These are phyloP conservation scores for Tetragonula carbonaria DNA, from an alignment of 2,888 invertebrate species.

Conservation along the genomic window DNA sequence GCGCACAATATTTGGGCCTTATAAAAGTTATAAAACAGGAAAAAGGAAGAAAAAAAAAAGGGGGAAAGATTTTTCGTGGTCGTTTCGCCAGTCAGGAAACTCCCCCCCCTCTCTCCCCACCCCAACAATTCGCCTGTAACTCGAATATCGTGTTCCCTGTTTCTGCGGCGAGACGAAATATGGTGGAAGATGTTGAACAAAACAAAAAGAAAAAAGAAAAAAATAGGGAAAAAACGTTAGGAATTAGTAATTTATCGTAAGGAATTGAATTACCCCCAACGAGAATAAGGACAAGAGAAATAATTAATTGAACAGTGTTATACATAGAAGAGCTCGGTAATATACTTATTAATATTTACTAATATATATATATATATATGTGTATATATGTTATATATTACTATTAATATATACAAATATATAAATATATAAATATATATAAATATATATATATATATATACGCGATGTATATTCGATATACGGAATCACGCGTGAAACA, in stretches of 20 bases:
- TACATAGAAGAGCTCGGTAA: constrained; percentile 58
- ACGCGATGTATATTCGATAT: constrained; percentile 51
- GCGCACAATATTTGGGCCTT: constrained; percentile 75
- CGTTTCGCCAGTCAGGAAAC: constrained; percentile 57
- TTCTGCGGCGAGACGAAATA: constrained; percentile 26
- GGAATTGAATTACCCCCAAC: constrained; percentile 65
- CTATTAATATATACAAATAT: constrained; percentile 32
- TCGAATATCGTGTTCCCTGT: constrained; percentile 16
- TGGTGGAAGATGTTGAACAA: neutral
- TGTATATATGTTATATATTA: constrained; percentile 39
- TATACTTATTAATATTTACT: constrained; percentile 54
- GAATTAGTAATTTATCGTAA: constrained; percentile 60
- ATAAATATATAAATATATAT: constrained; percentile 31
- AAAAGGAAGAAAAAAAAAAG: neutral
- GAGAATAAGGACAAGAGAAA: constrained; percentile 34
- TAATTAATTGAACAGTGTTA: constrained; percentile 20
- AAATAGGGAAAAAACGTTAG: neutral
- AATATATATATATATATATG: constrained; percentile 15
- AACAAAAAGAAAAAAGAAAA: too few relatives aligned
- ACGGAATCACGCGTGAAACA: constrained; percentile 38
- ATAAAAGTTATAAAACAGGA: constrained; percentile 64
- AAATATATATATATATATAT: constrained; percentile 36
- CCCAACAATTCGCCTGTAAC: neutral
- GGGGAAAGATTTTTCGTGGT: constrained; percentile 42
- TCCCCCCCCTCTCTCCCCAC: too few relatives aligned